phyloP scores from a whole-genome alignment of 2,888 invertebrate genomes.

The Callosobruchus maculatus region DNA sequence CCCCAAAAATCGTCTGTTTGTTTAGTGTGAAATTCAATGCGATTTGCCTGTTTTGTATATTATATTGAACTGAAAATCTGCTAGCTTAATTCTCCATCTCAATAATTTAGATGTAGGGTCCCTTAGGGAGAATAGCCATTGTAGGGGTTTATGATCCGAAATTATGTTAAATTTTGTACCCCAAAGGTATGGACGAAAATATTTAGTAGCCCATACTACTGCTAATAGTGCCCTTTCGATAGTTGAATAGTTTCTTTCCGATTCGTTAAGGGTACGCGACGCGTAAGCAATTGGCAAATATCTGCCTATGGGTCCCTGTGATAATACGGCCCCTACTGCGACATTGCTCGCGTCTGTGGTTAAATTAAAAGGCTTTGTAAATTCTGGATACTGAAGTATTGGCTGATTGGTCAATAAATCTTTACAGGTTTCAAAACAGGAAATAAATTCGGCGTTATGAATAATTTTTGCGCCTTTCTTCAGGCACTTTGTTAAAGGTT shows the following conservation, averaged over 20 bases:
- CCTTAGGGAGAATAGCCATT: constrained; percentile 8
- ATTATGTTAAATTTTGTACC: too few species aligned
- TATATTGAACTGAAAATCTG: constrained; percentile 11
- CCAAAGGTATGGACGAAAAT: too few species aligned
- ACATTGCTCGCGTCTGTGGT: constrained; percentile 26
- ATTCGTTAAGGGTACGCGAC: constrained; percentile 3
- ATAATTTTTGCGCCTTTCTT: constrained; percentile 17
- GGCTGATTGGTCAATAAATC: constrained; percentile 18
- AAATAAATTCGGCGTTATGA: constrained; percentile 11
- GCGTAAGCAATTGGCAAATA: constrained; percentile 20
- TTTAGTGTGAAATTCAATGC: constrained; percentile 8
- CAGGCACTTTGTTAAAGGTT: constrained; percentile 18
- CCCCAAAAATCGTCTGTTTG: not conserved
- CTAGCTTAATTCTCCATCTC: constrained; percentile 11
- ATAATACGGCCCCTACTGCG: constrained; percentile 25
- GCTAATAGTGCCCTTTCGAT: constrained; percentile 27
- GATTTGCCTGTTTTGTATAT: constrained; percentile 11
- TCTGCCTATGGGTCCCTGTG: constrained; percentile 19
- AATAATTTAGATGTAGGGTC: constrained; percentile 11
- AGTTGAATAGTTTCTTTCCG: constrained; percentile 13
- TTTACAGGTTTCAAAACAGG: constrained; percentile 19
- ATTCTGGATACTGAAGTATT: constrained; percentile 26
- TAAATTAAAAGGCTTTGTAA: constrained; percentile 24
- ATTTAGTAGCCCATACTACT: too few species aligned
- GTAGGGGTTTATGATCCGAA: too few species aligned